Evolutionary conservation across 2,888 invertebrate genomes (phyloP).

Genomic region (Bimastos eiseni): DNA sequence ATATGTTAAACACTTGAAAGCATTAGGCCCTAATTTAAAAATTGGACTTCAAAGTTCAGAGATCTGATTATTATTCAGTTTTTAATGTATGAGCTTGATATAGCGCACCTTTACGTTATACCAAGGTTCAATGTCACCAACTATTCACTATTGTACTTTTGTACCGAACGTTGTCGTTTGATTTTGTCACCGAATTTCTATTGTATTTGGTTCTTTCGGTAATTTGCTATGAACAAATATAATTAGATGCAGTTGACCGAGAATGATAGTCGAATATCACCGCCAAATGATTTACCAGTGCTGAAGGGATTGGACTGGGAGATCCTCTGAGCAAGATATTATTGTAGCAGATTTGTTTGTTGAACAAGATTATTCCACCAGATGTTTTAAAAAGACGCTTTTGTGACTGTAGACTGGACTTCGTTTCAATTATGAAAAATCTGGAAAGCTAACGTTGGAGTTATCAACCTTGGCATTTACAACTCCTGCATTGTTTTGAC

Average conservation of each 20-base stretch:
- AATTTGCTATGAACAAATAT: neutral
- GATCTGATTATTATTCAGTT: neutral
- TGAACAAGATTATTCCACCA: no score
- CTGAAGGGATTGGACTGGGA: no score
- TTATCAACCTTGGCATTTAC: neutral
- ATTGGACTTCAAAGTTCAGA: neutral
- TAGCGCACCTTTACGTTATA: neutral
- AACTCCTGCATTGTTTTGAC: accelerated
- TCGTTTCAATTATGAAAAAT: neutral
- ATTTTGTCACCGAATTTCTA: neutral
- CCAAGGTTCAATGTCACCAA: no score
- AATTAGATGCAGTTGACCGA: neutral
- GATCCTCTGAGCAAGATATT: no score
- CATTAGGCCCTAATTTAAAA: neutral
- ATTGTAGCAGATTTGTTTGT: no score
- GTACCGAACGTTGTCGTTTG: neutral
- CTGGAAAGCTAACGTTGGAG: no score
- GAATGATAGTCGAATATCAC: neutral
- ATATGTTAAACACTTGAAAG: neutral
- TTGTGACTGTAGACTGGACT: neutral
- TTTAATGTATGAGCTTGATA: neutral
- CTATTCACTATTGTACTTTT: neutral
- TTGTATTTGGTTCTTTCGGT: neutral
- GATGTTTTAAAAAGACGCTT: no score
- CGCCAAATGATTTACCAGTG: no score